Evolutionary conservation across 2,888 invertebrate genomes (phyloP).

Genomic region (Micropterix aruncella): DNA sequence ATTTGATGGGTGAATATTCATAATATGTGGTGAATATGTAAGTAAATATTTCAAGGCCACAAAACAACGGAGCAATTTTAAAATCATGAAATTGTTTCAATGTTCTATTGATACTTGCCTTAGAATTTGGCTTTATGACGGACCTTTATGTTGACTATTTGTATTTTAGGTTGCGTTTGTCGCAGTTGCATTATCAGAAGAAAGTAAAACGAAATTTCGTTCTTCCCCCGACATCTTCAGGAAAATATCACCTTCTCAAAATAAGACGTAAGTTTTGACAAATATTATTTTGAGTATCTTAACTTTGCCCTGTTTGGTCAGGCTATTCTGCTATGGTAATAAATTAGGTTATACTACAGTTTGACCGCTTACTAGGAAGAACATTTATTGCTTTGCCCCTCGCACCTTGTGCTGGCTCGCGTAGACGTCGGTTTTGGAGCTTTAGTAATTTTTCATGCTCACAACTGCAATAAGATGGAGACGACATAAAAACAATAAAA

Average conservation of each 20-base stretch:
- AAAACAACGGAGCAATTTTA: background rate
- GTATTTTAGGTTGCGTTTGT: background rate
- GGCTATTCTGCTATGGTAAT: too few species aligned
- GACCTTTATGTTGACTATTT: background rate
- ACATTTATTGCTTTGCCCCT: too few species aligned
- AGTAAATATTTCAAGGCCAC: background rate
- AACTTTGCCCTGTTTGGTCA: too few species aligned
- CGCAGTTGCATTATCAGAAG: background rate
- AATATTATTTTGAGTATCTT: constrained; percentile 1
- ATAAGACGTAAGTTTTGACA: constrained; percentile 23
- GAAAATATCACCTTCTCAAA: constrained; percentile 22
- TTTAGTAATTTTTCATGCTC: too few species aligned
- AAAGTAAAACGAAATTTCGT: background rate
- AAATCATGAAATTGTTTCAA: background rate
- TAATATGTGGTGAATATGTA: background rate
- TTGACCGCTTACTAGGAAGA: too few species aligned
- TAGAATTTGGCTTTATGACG: background rate
- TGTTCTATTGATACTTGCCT: too few species aligned
- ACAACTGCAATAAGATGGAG: too few species aligned
- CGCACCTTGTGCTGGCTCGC: too few species aligned
- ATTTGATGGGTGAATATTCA: too few species aligned
- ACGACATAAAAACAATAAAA: too few species aligned
- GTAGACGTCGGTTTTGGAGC: too few species aligned
- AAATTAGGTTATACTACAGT: too few species aligned
- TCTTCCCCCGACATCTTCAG: background rate